Evolutionary conservation across 2,113 vertebrate species (phyloP), one percentile per base, ranked within the genome.

Genomic region (Pelobates fuscus): DNA sequence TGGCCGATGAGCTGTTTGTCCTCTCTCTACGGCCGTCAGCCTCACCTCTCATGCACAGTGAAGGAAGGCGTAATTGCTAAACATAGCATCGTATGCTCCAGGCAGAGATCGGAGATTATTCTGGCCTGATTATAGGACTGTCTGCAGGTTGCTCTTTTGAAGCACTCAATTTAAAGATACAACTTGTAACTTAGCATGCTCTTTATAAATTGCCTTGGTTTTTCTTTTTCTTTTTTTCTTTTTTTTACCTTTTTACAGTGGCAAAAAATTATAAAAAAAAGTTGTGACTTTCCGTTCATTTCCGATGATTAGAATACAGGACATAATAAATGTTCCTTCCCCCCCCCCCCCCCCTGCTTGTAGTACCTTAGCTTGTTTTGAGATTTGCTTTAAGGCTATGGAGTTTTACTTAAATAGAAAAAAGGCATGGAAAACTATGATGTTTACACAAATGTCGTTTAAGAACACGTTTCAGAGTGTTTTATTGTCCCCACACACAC

Each of bases 81-180:
- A 66, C 71, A 67, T 75, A 67, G 71, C 71, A 67, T 75, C 71
- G 66, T 26, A 75, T 37, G 62, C 71, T 75, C 17, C 24, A 67
- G 62, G 71, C 71, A 57, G 20, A 7, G 46, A 65, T 65, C 61
- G 8, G 24, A 57, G 71, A 75, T 75, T 67, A 75, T 75, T 75
- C 71, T 55, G 57, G 49, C 21, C 63, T 75, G 71, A 75, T 75
- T 75, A 67, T 75, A 59, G 49, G 62, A 49, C 63, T n/a, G n/a
- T n/a, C n/a, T 75, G 63, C 14, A 7, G 30, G 32, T 43, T 66
- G 63, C 24, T 67, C 63, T 75, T 75, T 75, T 67, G 54, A 67
- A 75, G 71, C 30, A 58, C 20, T 41, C 60, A 29, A 21, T 74
- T 57, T 66, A 66, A 74, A 65, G 61, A 29, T 52, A 52, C 59